Evolutionary conservation across 2,113 vertebrate species (phyloP).

Genomic region (Rhipidura dahli): DNA sequence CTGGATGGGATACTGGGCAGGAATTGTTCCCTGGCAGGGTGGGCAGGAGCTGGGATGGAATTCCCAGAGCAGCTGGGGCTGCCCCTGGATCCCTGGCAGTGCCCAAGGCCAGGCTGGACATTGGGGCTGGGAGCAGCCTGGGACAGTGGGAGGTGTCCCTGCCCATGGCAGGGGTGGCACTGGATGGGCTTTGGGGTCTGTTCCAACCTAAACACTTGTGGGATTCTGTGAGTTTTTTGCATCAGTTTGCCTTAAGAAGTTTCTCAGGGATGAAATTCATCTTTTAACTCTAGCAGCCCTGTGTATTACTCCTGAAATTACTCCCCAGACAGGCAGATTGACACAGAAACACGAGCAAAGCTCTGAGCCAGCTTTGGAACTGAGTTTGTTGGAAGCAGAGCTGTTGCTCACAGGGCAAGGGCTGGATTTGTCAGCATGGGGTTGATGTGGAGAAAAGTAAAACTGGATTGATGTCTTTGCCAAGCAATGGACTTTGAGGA

Average conservation of each 20-base stretch:
- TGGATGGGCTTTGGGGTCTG: fast-evolving
- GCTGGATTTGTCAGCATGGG: neutral
- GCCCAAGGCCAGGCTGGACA: neutral
- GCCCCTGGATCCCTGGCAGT: neutral
- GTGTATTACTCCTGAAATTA: neutral
- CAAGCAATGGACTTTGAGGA: neutral
- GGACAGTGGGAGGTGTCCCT: neutral
- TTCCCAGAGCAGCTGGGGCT: neutral
- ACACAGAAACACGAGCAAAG: neutral
- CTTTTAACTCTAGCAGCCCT: neutral
- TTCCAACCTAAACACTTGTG: neutral
- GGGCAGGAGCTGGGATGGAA: neutral
- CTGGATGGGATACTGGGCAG: neutral
- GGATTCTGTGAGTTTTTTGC: neutral
- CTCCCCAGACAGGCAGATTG: neutral
- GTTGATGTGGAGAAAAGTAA: neutral
- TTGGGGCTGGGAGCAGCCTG: neutral
- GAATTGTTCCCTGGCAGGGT: neutral
- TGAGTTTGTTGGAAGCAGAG: neutral
- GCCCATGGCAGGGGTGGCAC: neutral
- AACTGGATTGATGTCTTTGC: fast-evolving
- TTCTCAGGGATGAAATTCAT: neutral
- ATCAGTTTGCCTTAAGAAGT: neutral
- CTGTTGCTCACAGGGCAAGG: neutral
- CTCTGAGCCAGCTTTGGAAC: neutral